These are phyloP conservation scores for Takifugu flavidus DNA, from an alignment of 2,113 vertebrate genomes.

Conservation along the genomic window DNA sequence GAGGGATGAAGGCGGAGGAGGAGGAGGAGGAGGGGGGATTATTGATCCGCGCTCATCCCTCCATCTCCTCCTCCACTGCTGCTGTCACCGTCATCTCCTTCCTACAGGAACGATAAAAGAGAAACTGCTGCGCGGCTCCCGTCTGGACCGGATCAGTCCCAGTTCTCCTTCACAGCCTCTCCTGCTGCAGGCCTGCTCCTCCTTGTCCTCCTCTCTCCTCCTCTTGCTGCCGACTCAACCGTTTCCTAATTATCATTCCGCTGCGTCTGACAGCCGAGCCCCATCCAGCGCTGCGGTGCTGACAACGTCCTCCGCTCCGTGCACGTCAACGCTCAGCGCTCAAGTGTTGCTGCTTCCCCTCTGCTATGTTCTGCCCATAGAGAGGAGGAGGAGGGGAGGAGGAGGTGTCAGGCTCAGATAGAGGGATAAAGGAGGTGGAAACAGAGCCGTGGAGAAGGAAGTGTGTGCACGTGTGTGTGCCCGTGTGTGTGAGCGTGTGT, in stretches of 20 bases:
- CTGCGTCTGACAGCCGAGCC: constrained; percentile 49
- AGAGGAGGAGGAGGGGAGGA: constrained; percentile 6
- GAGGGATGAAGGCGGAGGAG: constrained; percentile 52
- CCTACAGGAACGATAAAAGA: not conserved
- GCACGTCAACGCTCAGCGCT: constrained; percentile 6
- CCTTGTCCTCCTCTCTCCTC: constrained; percentile 21
- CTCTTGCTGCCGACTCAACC: constrained; percentile 50
- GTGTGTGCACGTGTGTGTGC: not conserved
- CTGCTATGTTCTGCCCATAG: not conserved
- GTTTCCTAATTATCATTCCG: constrained; percentile 64
- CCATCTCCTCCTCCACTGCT: constrained; percentile 40
- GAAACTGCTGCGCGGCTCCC: constrained; percentile 3
- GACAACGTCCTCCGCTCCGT: constrained; percentile 12
- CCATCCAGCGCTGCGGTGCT: constrained; percentile 38
- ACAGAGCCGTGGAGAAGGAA: not conserved
- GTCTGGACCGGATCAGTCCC: constrained; percentile 25
- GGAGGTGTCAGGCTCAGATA: constrained; percentile 35
- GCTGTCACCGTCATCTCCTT: constrained; percentile 34
- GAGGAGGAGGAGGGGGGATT: constrained; percentile 35
- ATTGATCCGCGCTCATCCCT: constrained; percentile 51
- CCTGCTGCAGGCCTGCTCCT: constrained; percentile 16
- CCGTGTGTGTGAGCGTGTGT: not conserved
- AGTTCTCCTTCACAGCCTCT: constrained; percentile 30
- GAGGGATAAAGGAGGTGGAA: constrained; percentile 24
- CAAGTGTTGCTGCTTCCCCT: constrained; percentile 14